These are phyloP conservation scores for Acronicta psi DNA, from an alignment of 2,888 invertebrate genomes.

Conservation along the genomic window DNA sequence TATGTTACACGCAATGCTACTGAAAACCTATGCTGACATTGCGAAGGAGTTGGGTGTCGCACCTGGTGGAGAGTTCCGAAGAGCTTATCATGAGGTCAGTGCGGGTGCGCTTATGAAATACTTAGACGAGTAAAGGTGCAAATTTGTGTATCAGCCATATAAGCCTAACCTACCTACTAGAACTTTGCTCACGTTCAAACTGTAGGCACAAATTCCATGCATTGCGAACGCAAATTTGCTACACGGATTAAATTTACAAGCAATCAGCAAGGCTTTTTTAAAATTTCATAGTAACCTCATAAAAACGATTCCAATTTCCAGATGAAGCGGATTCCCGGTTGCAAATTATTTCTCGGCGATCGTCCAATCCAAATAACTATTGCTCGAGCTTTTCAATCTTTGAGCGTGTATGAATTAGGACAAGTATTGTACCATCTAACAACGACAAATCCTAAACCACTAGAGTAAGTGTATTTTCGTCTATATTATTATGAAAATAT, in stretches of 20 bases:
- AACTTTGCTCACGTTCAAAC: no score
- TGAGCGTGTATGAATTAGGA: constrained; percentile 80
- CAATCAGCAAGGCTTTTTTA: no score
- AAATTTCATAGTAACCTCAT: no score
- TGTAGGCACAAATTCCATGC: no score
- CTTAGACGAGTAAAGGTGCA: no score
- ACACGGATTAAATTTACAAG: no score
- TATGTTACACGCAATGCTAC: constrained; percentile 83
- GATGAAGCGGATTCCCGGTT: constrained; percentile 86
- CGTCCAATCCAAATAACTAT: constrained; percentile 85
- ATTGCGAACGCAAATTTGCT: no score
- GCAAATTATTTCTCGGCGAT: constrained; percentile 84
- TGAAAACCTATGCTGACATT: constrained; percentile 85
- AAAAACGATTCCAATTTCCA: constrained; percentile 55
- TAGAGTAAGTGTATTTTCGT: constrained; percentile 72
- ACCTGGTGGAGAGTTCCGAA: constrained; percentile 84
- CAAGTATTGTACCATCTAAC: constrained; percentile 84
- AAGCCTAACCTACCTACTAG: no score
- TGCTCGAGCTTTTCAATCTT: constrained; percentile 82
- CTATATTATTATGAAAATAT: not conserved
- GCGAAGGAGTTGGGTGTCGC: constrained; percentile 85
- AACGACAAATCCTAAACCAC: constrained; percentile 77
- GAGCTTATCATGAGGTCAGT: constrained; percentile 84
- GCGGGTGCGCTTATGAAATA: not conserved
- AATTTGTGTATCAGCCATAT: no score